Evolutionary conservation across 1,140 invertebrate genomes (phyloP).

Genomic region (Caenorhabditis briggsae): DNA sequence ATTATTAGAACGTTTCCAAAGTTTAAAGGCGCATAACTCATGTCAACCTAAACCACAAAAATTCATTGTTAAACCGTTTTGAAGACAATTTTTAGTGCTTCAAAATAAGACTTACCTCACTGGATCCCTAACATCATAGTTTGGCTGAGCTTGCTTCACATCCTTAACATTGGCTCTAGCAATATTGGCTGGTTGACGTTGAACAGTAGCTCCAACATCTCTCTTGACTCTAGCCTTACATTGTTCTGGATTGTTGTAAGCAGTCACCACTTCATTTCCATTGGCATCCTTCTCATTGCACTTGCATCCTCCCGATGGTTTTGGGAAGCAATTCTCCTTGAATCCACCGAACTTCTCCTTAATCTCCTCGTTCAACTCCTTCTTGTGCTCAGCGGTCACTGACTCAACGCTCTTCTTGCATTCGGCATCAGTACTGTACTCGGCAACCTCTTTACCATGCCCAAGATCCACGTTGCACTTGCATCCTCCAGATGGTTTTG

Average conservation of each 20-base stretch:
- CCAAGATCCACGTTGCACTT: slow-evolving; percentile 64
- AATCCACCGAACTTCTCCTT: slow-evolving; percentile 68
- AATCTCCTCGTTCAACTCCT: slow-evolving; percentile 65
- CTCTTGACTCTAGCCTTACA: slow-evolving; percentile 63
- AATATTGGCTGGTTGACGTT: slow-evolving; percentile 31
- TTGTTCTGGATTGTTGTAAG: slow-evolving; percentile 59
- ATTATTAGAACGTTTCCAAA: too few relatives aligned
- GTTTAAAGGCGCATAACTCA: too few relatives aligned
- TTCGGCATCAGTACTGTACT: slow-evolving; percentile 57
- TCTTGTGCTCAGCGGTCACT: slow-evolving; percentile 64
- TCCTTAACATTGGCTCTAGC: slow-evolving; percentile 25
- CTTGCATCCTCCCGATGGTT: slow-evolving; percentile 68
- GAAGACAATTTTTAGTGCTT: background rate
- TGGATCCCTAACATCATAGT: slow-evolving; percentile 66
- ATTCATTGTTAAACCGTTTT: background rate
- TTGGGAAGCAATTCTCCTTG: slow-evolving; percentile 71
- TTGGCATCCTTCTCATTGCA: slow-evolving; percentile 68
- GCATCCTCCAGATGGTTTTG: slow-evolving; percentile 67
- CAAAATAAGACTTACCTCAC: slow-evolving; percentile 17
- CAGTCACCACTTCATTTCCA: slow-evolving; percentile 65
- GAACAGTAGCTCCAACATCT: slow-evolving; percentile 58
- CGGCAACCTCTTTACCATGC: slow-evolving; percentile 59
- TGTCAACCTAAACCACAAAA: too few relatives aligned
- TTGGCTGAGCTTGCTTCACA: slow-evolving; percentile 19
- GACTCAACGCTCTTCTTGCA: slow-evolving; percentile 62